A percentile compares a stretch with the other conserved stretches of the same genome.
Evolutionary conservation across 2,888 invertebrate genomes (phyloP).

Genomic region (Drosophila rubida): DNA sequence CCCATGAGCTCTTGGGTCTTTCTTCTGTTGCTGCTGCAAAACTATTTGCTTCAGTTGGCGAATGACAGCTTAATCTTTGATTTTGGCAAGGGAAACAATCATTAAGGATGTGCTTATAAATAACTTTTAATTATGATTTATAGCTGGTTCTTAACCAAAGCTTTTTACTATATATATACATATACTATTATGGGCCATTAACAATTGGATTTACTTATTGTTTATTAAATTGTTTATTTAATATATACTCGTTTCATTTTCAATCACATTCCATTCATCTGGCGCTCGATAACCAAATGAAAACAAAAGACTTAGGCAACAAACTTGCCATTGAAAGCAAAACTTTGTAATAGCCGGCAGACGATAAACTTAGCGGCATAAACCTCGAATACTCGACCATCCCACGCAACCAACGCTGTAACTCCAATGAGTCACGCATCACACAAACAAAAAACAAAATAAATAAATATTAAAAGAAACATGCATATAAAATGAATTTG

Average conservation of each 20-base stretch:
- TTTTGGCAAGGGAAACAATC: neutral
- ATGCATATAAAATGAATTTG: constrained; percentile 52
- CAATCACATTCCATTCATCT: neutral
- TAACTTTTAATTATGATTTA: constrained; percentile 5
- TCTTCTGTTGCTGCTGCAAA: neutral
- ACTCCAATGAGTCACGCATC: constrained; percentile 56
- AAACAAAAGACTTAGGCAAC: constrained; percentile 66
- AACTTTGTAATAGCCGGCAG: neutral
- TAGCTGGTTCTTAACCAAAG: neutral
- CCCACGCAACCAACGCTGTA: constrained; percentile 18
- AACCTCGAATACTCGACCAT: constrained; percentile 31
- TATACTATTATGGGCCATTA: too few relatives aligned
- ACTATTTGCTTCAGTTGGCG: neutral
- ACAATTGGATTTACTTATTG: too few relatives aligned
- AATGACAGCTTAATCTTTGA: neutral
- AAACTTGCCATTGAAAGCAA: constrained; percentile 54
- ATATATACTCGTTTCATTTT: neutral
- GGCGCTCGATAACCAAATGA: neutral
- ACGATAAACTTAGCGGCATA: constrained; percentile 19
- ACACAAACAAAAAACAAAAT: constrained; percentile 8
- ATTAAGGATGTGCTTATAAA: neutral
- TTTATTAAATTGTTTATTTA: neutral
- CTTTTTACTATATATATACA: too few relatives aligned
- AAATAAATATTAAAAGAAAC: constrained; percentile 26
- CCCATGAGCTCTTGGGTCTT: constrained; percentile 34